phyloP scores from a whole-genome alignment of 2,113 vertebrate genomes.

The Stomatorhinus ivindoensis region DNA sequence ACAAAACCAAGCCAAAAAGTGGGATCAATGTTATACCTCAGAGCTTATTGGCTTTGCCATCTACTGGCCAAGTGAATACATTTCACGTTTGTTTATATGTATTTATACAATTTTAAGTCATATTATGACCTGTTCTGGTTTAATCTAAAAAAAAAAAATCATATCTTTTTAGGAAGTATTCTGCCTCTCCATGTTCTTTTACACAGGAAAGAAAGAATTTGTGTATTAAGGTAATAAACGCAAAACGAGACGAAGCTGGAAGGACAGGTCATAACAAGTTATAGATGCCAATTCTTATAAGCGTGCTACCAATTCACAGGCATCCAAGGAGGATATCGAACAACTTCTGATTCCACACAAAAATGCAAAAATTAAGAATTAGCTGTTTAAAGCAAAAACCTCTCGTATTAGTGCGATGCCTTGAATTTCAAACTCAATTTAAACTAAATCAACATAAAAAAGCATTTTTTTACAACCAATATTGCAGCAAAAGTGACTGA shows the following conservation, averaged over 20 bases:
- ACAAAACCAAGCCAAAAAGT: neutral
- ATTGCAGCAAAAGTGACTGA: slow-evolving; percentile 35
- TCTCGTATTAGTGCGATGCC: slow-evolving; percentile 42
- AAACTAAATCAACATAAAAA: slow-evolving; percentile 28
- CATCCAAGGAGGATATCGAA: neutral
- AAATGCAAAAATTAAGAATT: slow-evolving; percentile 24
- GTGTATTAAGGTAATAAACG: neutral
- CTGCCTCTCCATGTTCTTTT: neutral
- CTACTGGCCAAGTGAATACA: neutral
- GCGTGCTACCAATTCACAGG: slow-evolving; percentile 24
- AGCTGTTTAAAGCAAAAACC: slow-evolving; percentile 25
- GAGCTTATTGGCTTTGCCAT: neutral
- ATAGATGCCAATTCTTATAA: slow-evolving; percentile 19
- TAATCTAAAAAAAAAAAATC: neutral
- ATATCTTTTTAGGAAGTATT: neutral
- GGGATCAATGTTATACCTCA: neutral
- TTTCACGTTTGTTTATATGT: neutral
- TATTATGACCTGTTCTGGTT: neutral
- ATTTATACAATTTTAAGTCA: neutral
- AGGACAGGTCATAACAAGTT: slow-evolving; percentile 12
- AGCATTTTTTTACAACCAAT: slow-evolving; percentile 30
- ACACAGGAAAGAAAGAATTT: slow-evolving; percentile 12
- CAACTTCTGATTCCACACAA: slow-evolving; percentile 30
- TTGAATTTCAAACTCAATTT: slow-evolving; percentile 39
- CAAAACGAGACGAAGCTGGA: neutral